These are phyloP conservation scores for Malurus elegans DNA, from an alignment of 2,113 vertebrate genomes.

Conservation along the genomic window DNA sequence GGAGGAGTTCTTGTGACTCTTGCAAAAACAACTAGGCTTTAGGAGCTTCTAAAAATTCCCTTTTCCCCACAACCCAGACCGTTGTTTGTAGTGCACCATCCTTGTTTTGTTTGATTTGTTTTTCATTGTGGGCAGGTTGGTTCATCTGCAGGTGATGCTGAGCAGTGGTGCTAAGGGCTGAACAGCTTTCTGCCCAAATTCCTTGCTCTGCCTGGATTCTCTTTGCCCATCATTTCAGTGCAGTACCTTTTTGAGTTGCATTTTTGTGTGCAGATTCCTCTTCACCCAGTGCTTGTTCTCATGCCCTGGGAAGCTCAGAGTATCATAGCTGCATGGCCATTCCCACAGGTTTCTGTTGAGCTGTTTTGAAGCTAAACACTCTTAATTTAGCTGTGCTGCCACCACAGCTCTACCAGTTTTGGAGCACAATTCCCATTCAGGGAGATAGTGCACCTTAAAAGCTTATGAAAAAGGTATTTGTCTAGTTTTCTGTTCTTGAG, in stretches of 20 bases:
- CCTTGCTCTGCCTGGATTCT: not conserved
- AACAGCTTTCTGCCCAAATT: not conserved
- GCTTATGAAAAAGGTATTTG: not conserved
- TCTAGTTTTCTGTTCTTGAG: not conserved
- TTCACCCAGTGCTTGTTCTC: fast-evolving
- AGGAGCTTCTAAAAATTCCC: not conserved
- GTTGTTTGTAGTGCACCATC: not conserved
- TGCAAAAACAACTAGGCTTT: not conserved
- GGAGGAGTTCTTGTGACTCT: not conserved
- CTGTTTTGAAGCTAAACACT: not conserved
- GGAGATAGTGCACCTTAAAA: not conserved
- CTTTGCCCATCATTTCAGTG: fast-evolving
- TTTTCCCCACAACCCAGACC: not conserved
- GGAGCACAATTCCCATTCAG: not conserved
- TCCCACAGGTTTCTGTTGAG: not conserved
- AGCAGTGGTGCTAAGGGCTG: not conserved
- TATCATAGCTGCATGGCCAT: fast-evolving
- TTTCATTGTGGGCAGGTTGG: not conserved
- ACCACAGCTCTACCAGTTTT: not conserved
- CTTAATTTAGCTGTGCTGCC: not conserved
- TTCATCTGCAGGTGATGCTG: not conserved
- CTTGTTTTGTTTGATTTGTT: fast-evolving
- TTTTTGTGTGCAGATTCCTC: not conserved
- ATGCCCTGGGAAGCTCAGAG: not conserved
- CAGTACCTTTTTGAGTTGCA: not conserved